Evolutionary conservation across 2,888 invertebrate species (phyloP).

Genomic region (Dione vanillae): DNA sequence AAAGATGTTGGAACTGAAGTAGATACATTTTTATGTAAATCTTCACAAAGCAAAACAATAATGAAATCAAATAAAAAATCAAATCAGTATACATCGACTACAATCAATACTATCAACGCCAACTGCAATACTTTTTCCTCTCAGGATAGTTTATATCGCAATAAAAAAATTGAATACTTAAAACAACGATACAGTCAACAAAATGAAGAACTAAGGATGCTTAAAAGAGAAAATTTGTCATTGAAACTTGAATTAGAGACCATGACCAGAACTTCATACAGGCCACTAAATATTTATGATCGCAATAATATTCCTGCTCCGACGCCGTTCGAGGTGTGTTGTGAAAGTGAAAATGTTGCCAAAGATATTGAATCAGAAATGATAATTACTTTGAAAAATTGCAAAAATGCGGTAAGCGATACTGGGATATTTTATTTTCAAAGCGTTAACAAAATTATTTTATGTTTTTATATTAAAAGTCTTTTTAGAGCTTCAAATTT

Average conservation of each 20-base stretch:
- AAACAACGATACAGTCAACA: slow-evolving; percentile 58
- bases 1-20: slow-evolving; percentile 45
- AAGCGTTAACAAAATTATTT: too few relatives aligned
- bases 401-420: slow-evolving; percentile 63
- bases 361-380: slow-evolving; percentile 72
- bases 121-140: slow-evolving; percentile 55
- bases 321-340: slow-evolving; percentile 58
- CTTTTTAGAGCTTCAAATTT: neutral
- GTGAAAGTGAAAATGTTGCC: slow-evolving; percentile 51
- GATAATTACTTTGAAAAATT: slow-evolving; percentile 75
- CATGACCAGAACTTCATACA: slow-evolving; percentile 52
- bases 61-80: slow-evolving; percentile 47
- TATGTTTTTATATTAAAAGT: neutral
- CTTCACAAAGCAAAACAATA: slow-evolving; percentile 24
- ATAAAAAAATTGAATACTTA: slow-evolving; percentile 56
- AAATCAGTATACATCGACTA: slow-evolving; percentile 55
- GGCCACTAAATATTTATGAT: slow-evolving; percentile 43
- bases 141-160: slow-evolving; percentile 52
- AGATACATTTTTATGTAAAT: slow-evolving; percentile 23
- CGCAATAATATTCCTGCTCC: slow-evolving; percentile 51
- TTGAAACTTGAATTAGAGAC: slow-evolving; percentile 65
- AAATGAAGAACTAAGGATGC: slow-evolving; percentile 59
- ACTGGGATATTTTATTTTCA: too few relatives aligned
- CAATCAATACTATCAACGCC: slow-evolving; percentile 54
- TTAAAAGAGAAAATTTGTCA: slow-evolving; percentile 63